phyloP scores from a whole-genome alignment of 1,140 invertebrate genomes.

The Kradibia gibbosae region DNA sequence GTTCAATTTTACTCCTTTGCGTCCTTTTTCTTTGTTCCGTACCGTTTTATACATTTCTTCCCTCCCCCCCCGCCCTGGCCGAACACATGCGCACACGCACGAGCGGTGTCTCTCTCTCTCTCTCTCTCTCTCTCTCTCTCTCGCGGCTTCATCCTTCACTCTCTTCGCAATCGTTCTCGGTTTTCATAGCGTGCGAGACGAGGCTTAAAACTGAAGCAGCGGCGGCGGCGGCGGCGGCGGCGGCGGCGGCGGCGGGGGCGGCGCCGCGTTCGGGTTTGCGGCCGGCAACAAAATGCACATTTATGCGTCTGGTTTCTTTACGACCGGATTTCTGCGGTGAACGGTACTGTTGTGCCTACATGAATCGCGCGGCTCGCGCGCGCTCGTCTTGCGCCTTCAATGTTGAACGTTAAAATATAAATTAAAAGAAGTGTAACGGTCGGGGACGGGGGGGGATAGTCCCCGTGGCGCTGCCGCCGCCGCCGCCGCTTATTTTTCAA shows the following conservation, averaged over 20 bases:
- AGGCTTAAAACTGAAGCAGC: slow-evolving; percentile 25
- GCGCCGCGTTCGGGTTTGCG: background rate
- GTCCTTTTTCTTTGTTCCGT: background rate
- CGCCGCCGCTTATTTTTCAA: too few species aligned
- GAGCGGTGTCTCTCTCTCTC: too few species aligned
- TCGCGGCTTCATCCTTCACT: background rate
- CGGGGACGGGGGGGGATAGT: background rate
- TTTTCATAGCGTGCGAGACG: slow-evolving; percentile 39
- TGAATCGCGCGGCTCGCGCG: background rate
- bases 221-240: background rate
- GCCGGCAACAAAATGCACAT: slow-evolving; percentile 46
- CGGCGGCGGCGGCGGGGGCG: too few species aligned
- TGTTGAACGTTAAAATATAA: slow-evolving; percentile 26
- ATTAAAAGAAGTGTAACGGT: slow-evolving; percentile 18
- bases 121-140: background rate
- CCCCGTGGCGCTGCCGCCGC: background rate
- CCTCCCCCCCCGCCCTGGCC: background rate
- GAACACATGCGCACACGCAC: too few species aligned
- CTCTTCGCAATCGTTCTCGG: slow-evolving; percentile 3
- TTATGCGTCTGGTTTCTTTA: slow-evolving; percentile 48
- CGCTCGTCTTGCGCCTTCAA: background rate
- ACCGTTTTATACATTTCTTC: background rate
- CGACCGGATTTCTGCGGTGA: slow-evolving; percentile 43
- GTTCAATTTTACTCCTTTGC: background rate
- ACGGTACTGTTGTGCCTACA: background rate